Evolutionary conservation across 2,797 vertebrate species (phyloP).

Genomic region (Hypotaenidia philippensis): DNA sequence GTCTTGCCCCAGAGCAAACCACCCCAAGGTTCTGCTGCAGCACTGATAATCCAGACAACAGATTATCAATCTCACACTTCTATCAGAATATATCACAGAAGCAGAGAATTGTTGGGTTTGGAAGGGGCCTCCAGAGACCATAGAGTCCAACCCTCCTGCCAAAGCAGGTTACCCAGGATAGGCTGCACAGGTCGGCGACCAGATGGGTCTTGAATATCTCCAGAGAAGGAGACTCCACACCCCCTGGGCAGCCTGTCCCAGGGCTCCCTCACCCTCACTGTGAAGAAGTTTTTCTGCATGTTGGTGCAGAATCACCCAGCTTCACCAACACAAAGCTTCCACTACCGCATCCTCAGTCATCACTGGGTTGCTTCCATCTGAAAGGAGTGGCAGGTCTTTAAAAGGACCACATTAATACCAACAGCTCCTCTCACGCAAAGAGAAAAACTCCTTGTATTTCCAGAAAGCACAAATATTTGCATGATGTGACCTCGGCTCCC

Average conservation of each 20-base stretch:
- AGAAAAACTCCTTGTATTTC: not conserved
- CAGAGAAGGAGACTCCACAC: no score
- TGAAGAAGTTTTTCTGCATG: no score
- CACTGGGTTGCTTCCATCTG: not conserved
- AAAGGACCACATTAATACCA: not conserved
- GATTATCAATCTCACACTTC: accelerated
- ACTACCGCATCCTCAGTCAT: not conserved
- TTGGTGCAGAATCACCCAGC: no score
- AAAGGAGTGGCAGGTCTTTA: not conserved
- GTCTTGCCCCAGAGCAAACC: not conserved
- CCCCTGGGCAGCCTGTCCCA: no score
- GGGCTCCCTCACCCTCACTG: no score
- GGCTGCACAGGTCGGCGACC: no score
- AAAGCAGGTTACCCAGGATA: no score
- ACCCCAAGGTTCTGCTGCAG: accelerated
- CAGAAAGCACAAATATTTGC: conserved; percentile 43
- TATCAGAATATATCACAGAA: no score
- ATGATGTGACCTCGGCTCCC: not conserved
- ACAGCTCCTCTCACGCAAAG: not conserved
- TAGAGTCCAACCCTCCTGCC: no score
- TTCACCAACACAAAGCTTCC: not conserved
- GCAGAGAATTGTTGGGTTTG: no score
- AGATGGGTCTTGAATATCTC: no score
- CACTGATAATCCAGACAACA: accelerated
- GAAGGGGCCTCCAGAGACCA: no score